These are phyloP conservation scores for Artemia sinica DNA, from an alignment of 2,888 invertebrate genomes.

Conservation along the genomic window DNA sequence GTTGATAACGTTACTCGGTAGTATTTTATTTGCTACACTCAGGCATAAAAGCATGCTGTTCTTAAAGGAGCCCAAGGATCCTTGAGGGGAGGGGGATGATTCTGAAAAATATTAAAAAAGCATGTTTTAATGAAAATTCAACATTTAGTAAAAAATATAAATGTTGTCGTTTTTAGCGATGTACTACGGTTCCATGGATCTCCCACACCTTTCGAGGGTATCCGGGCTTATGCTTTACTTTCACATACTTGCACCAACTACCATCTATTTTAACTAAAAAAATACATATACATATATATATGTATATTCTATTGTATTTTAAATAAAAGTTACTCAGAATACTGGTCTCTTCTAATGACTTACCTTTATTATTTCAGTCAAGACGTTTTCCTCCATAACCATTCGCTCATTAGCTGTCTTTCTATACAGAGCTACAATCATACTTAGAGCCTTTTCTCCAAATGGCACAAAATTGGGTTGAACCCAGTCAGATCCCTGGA, in stretches of 20 bases:
- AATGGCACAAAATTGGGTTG: conserved; percentile 69
- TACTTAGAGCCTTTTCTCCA: conserved; percentile 56
- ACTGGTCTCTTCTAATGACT: conserved; percentile 25
- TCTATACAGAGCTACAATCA: conserved; percentile 55
- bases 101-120: too few relatives aligned
- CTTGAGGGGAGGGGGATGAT: too few relatives aligned
- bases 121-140: too few relatives aligned
- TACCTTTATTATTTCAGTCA: conserved; percentile 49
- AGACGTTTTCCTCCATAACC: conserved; percentile 51
- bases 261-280: neutral
- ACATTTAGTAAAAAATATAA: too few relatives aligned
- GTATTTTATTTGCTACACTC: too few relatives aligned
- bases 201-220: too few relatives aligned
- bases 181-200: too few relatives aligned
- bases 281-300: conserved; percentile 8
- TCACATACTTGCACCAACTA: neutral
- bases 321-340: neutral
- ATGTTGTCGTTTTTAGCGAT: too few relatives aligned
- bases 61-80: too few relatives aligned
- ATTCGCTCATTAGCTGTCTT: conserved; percentile 49
- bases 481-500: conserved; percentile 47
- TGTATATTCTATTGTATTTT: neutral
- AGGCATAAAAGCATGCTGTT: too few relatives aligned
- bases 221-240: neutral
- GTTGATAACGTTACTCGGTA: too few relatives aligned